These are phyloP conservation scores for Cotesia chilonis DNA, from an alignment of 1,140 invertebrate genomes.

Conservation along the genomic window DNA sequence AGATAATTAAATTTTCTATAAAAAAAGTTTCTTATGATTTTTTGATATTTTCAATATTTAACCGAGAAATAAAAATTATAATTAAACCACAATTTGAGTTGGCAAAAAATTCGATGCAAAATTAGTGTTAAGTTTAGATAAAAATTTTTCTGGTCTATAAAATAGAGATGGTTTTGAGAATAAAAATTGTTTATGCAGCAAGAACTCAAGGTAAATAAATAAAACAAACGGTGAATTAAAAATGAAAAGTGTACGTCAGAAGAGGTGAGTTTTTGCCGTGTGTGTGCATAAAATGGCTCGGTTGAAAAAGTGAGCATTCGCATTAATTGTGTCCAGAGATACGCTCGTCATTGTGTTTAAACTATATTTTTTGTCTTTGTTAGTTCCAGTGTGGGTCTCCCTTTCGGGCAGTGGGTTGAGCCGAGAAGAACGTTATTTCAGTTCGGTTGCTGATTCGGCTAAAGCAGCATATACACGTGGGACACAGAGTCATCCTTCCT, in stretches of 20 bases:
- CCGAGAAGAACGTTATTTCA: constrained; percentile 31
- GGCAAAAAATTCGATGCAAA: too few relatives aligned
- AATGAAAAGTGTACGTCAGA: neutral
- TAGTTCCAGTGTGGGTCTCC: constrained; percentile 13
- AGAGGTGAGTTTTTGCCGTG: constrained; percentile 38
- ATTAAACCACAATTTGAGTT: too few relatives aligned
- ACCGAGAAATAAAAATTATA: too few relatives aligned
- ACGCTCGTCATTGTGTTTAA: constrained; percentile 1
- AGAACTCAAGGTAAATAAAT: neutral
- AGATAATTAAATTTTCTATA: too few relatives aligned
- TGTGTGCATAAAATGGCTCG: constrained; percentile 34
- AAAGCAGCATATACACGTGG: constrained; percentile 26
- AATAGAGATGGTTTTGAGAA: too few relatives aligned
- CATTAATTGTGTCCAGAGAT: constrained; percentile 49
- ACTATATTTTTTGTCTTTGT: neutral
- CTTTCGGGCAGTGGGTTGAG: neutral
- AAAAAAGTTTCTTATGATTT: too few relatives aligned
- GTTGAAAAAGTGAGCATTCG: constrained; percentile 52
- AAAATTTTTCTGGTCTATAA: too few relatives aligned
- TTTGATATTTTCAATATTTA: too few relatives aligned
- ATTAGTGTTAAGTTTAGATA: too few relatives aligned
- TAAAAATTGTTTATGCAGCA: too few relatives aligned
- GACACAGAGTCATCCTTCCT: constrained; percentile 10
- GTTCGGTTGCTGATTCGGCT: constrained; percentile 42
- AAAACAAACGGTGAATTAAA: neutral